Percentiles rank a stretch among this genome's conserved stretches.
These are phyloP conservation scores for Poeciliopsis gracilis DNA, from an alignment of 2,797 vertebrate genomes.

Conservation along the genomic window DNA sequence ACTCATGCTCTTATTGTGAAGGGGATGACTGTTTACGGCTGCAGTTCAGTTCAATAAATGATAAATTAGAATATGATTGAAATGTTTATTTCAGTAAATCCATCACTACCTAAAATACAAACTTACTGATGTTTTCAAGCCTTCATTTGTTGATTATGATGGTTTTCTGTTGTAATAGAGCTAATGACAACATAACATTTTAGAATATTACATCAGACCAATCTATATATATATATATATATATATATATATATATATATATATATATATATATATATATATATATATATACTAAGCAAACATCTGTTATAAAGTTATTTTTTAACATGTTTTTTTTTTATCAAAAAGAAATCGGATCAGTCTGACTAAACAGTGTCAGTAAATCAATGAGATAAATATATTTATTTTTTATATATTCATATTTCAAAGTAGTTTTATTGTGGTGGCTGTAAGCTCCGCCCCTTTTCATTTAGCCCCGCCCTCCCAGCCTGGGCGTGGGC, in stretches of 20 bases:
- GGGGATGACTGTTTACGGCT: no score
- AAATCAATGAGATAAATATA: neutral
- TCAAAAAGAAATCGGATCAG: neutral
- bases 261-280: neutral
- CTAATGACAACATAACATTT: neutral
- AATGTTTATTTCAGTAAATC: neutral
- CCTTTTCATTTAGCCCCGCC: conserved; percentile 24
- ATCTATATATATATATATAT: neutral
- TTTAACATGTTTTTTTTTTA: neutral
- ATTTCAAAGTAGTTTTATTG: neutral
- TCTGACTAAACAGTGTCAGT: neutral
- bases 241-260: neutral
- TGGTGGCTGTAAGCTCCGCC: neutral
- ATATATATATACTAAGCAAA: neutral
- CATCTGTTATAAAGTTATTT: neutral
- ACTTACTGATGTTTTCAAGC: neutral
- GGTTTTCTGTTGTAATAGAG: neutral
- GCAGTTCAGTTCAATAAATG: no score
- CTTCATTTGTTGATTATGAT: neutral
- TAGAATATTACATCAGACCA: neutral
- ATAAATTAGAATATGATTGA: neutral
- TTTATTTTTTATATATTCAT: neutral
- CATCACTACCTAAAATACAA: neutral
- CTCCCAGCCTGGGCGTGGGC: conserved; percentile 54
- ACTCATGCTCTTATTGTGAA: no score